phyloP scores from a whole-genome alignment of 2,113 vertebrate species.

The Psittacara wagleri region DNA sequence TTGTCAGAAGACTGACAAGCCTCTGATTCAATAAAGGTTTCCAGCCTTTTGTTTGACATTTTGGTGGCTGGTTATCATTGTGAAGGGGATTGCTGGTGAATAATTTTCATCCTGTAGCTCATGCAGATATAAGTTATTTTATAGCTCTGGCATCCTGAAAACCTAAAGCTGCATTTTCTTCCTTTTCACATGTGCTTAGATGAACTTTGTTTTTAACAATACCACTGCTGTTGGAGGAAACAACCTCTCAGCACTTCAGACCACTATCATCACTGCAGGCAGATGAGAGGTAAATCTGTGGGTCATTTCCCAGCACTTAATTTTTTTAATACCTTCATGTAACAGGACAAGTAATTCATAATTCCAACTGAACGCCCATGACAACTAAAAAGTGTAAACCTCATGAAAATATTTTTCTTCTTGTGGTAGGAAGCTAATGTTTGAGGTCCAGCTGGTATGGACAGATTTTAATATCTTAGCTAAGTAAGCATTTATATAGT shows the following conservation, averaged over 20 bases:
- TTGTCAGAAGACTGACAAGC: conserved; percentile 37
- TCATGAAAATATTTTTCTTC: not conserved
- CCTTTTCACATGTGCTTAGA: not conserved
- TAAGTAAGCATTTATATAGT: not conserved
- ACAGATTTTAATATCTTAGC: not conserved
- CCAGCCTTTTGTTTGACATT: conserved; percentile 44
- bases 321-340: not conserved
- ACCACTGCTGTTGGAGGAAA: not conserved
- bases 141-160: not conserved
- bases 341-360: not conserved
- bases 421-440: not conserved
- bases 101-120: not conserved
- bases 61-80: conserved; percentile 13
- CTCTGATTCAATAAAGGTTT: conserved; percentile 37
- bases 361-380: not conserved
- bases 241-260: not conserved
- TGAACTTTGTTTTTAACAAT: not conserved
- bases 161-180: not conserved
- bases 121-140: not conserved
- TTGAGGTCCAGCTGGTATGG: not conserved
- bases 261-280: not conserved
- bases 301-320: not conserved
- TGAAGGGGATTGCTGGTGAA: not conserved
- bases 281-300: not conserved
- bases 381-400: not conserved